Base-by-base conservation (phyloP, 2,797 vertebrate species). In the Cryptoprocta ferox region DNA sequence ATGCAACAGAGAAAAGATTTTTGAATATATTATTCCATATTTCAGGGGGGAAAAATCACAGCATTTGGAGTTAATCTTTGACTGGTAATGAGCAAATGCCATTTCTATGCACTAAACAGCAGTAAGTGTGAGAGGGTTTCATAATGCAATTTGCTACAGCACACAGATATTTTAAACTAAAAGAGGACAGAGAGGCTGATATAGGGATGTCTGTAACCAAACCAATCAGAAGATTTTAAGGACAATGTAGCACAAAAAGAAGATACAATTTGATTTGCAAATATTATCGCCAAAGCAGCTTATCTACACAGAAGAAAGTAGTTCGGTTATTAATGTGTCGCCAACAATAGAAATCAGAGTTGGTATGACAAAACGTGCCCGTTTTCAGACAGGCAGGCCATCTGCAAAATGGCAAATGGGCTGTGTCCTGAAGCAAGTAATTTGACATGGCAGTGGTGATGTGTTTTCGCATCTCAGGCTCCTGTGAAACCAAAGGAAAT, bases 41-140 rank as follows among this genome's bases (percentile, higher is more conserved):
- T 39, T 82, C 39, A 79, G n/a, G 42, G 94, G 63, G 1, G 1
- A 37, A 82, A 65, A 45, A 70, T 87, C 94, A 81, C 56, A 95
- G 96, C 87, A 80, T 98, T 92, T 82, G 91, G 95, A 97, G 63
- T 93, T 95, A 97, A 91, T 92, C 82, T 92, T 95, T 96, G 80
- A 83, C 75, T 71, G 81, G 21, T 93, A 94, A 98, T 93, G n/a
- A 94, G 92, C 56, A 97, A 97, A 83, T 21, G 65, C 35, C 97
- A 81, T 85, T 89, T 97, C 90, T 94, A 93, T 21, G 66, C 28
- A 92, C 26, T 91, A 86, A 97, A 97, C 39, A 63, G 53, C 35
- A 97, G 4, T 45, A 93, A 94, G 61, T 2, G 13, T 1, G 3
- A 97, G 96, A 97, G 89, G 97, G 91, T 85, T 96, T 94, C 37